These are phyloP conservation scores for Eupithecia dodoneata DNA, from an alignment of 2,888 invertebrate species.

Conservation along the genomic window DNA sequence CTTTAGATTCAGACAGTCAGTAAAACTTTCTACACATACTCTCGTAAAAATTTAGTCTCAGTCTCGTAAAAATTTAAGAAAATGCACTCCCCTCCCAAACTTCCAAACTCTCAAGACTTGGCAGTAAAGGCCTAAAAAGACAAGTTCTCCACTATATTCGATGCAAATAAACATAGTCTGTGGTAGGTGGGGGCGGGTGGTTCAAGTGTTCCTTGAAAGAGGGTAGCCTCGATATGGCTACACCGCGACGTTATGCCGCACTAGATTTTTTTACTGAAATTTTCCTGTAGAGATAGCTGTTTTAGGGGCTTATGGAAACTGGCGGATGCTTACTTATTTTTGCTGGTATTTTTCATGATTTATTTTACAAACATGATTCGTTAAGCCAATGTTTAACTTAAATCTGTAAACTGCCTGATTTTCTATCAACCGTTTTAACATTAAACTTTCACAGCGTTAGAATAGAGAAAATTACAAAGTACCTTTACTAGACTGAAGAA, in stretches of 20 bases:
- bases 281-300: constrained; percentile 43
- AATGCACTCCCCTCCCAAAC: not conserved
- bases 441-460: too few relatives aligned
- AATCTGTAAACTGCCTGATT: too few relatives aligned
- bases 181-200: constrained; percentile 54
- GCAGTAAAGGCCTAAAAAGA: constrained; percentile 37
- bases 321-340: not conserved
- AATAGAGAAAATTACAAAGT: too few relatives aligned
- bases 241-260: constrained; percentile 73
- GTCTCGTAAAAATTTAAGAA: not conserved
- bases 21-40: not conserved
- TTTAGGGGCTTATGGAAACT: constrained; percentile 11
- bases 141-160: constrained; percentile 58
- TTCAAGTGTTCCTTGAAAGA: constrained; percentile 73
- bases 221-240: constrained; percentile 60
- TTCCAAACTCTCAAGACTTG: constrained; percentile 21
- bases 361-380: not conserved
- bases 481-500: not conserved
- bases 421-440: too few relatives aligned
- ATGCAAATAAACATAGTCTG: constrained; percentile 78
- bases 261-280: constrained; percentile 76
- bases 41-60: not conserved
- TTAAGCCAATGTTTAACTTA: too few relatives aligned
- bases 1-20: not conserved
- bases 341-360: not conserved